These are phyloP conservation scores for Ruditapes philippinarum DNA, from an alignment of 1,140 invertebrate genomes.

Conservation along the genomic window DNA sequence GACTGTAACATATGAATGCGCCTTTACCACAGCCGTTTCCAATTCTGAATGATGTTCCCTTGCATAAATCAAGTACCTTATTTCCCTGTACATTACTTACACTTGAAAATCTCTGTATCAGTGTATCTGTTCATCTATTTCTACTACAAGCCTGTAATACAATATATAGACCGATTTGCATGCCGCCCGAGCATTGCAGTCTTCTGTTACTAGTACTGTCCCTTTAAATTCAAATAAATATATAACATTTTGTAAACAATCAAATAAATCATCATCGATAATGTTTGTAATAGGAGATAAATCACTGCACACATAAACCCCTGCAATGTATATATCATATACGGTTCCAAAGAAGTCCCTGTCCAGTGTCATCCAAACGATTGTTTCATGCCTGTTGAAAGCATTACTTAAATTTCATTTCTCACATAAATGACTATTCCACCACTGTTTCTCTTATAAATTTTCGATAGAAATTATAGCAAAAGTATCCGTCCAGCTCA, in stretches of 20 bases:
- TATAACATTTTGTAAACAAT: slow-evolving; percentile 1
- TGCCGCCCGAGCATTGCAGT: neutral
- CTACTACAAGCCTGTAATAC: too few relatives aligned
- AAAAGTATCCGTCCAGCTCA: neutral
- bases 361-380: slow-evolving; percentile 18
- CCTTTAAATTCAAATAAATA: neutral
- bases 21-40: too few relatives aligned
- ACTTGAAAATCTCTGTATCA: neutral
- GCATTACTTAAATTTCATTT: neutral
- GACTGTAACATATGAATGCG: too few relatives aligned
- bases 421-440: neutral
- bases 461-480: slow-evolving; percentile 46
- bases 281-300: neutral
- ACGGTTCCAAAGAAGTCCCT: neutral
- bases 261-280: slow-evolving; percentile 22
- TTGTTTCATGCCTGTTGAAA: neutral
- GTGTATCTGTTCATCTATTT: neutral
- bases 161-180: neutral
- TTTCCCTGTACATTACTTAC: neutral
- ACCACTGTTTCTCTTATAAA: slow-evolving; percentile 48
- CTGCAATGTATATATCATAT: slow-evolving; percentile 30
- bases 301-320: too few relatives aligned
- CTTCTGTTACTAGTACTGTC: neutral
- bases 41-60: neutral
- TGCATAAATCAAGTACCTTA: neutral